Conservation (phyloP, 2,797 vertebrate genomes). For the Acrossocheilus fasciatus region DNA sequence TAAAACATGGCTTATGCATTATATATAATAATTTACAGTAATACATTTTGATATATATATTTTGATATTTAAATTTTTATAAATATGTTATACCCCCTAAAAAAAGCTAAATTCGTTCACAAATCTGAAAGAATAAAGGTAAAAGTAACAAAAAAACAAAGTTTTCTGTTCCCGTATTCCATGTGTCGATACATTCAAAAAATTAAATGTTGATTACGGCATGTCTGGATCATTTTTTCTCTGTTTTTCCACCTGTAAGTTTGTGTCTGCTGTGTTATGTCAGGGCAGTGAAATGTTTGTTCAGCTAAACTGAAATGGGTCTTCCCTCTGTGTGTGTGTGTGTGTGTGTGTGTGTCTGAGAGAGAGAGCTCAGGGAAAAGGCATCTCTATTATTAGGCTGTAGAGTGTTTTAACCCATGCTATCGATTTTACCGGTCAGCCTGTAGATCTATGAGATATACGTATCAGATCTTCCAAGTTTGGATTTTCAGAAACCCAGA, state of each 20-base stretch:
- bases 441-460: constrained; percentile 37
- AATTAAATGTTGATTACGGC: constrained; percentile 11
- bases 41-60: not conserved
- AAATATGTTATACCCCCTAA: not conserved
- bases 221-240: not conserved
- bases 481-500: not conserved
- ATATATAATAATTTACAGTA: not conserved
- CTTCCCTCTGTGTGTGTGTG: constrained; percentile 23
- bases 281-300: constrained; percentile 27
- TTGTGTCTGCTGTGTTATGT: constrained; percentile 32
- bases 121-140: not conserved
- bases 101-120: not conserved
- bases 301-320: constrained; percentile 35
- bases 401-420: constrained; percentile 38
- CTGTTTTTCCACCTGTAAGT: constrained; percentile 15
- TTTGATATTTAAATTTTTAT: not conserved
- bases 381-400: constrained; percentile 43
- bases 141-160: not conserved
- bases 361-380: constrained; percentile 30
- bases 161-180: not conserved
- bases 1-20: constrained; percentile 2
- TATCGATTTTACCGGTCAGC: constrained; percentile 39
- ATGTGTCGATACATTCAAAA: not conserved
- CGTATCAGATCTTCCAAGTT: constrained; percentile 19
- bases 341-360: not conserved